Evolutionary conservation across 2,888 invertebrate genomes (phyloP).

Genomic region (Vandiemenella viatica): DNA sequence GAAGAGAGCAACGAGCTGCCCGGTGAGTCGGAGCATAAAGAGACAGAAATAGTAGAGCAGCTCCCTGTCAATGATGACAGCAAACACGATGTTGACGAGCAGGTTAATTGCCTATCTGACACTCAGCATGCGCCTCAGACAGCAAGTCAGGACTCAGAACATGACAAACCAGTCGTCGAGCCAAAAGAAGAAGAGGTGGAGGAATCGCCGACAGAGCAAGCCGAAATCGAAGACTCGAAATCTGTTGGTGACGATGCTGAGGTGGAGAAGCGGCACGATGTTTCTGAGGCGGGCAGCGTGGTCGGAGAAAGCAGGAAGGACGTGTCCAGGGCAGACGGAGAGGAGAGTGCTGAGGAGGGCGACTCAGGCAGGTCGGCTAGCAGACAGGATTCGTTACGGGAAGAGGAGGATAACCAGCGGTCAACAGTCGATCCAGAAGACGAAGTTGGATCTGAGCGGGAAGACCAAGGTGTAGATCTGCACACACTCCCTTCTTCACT

Average conservation of each 20-base stretch:
- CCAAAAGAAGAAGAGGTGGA: constrained; percentile 28
- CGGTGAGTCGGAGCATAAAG: neutral
- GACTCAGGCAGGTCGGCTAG: neutral
- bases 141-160: neutral
- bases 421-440: constrained; percentile 4
- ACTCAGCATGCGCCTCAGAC: neutral
- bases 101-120: too few relatives aligned
- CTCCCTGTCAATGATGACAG: neutral
- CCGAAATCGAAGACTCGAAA: constrained; percentile 23
- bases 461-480: too few relatives aligned
- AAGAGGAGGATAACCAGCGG: constrained; percentile 12
- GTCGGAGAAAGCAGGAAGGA: constrained; percentile 1
- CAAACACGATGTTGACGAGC: too few relatives aligned
- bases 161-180: constrained; percentile 15
- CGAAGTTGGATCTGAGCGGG: too few relatives aligned
- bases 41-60: neutral
- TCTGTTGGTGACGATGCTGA: neutral
- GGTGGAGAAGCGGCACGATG: constrained; percentile 7
- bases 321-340: constrained; percentile 1
- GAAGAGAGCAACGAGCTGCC: neutral
- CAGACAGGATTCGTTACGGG: too few relatives aligned
- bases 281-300: constrained; percentile 3
- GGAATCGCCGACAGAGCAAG: constrained; percentile 28
- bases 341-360: constrained; percentile 1
- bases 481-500: too few relatives aligned